phyloP scores from a whole-genome alignment of 2,113 vertebrate species.

The Mixornis gularis region DNA sequence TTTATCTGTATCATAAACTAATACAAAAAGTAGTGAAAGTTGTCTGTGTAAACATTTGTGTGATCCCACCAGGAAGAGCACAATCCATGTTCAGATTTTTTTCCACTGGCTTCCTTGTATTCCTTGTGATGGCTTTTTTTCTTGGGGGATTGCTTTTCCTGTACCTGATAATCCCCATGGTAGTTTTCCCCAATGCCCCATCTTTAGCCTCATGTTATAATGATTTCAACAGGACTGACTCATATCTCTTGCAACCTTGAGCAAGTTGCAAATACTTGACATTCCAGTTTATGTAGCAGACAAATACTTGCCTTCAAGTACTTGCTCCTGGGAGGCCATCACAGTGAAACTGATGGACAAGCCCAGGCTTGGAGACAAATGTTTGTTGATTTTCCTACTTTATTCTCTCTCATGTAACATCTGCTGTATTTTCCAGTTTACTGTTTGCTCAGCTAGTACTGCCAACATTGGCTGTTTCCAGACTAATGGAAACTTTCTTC shows the following conservation, averaged over 20 bases:
- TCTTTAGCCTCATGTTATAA: neutral
- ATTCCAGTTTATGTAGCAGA: constrained; percentile 26
- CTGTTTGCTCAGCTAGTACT: neutral
- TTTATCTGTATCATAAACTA: neutral
- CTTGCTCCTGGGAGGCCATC: constrained; percentile 48
- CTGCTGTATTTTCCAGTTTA: constrained; percentile 11
- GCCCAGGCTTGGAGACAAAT: neutral
- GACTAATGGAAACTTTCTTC: constrained; percentile 15
- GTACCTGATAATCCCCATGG: neutral
- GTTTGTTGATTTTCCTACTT: constrained; percentile 6
- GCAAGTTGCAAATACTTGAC: constrained; percentile 33
- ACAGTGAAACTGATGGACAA: constrained; percentile 40
- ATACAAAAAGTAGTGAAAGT: neutral
- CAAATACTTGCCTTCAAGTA: constrained; percentile 26
- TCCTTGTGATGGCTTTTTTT: neutral
- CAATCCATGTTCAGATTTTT: neutral
- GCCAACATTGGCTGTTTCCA: constrained; percentile 17
- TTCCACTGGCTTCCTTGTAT: neutral
- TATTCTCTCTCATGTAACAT: neutral
- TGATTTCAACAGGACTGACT: constrained; percentile 12
- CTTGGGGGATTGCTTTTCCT: neutral
- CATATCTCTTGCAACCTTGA: constrained; percentile 1
- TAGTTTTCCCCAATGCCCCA: neutral
- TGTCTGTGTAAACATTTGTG: neutral
- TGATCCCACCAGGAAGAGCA: neutral